Evolutionary conservation across 2,797 vertebrate genomes (phyloP).

Genomic region (Pseudomugil tenellus): DNA sequence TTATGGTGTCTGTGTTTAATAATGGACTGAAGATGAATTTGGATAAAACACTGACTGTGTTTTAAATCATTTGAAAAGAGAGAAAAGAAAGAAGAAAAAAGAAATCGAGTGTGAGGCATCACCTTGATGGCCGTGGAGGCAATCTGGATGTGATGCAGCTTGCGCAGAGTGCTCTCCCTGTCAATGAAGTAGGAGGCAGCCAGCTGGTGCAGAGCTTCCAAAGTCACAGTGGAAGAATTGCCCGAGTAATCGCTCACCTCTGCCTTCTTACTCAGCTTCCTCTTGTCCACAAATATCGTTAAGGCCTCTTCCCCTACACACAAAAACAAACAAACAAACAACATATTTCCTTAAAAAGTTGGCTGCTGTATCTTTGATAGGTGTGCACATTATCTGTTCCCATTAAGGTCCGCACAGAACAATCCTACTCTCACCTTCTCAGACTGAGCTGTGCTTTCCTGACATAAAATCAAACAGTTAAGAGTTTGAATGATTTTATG

Average conservation of each 20-base stretch:
- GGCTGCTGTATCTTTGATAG: not conserved
- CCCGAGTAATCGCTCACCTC: conserved; percentile 86
- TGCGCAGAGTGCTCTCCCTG: conserved; percentile 92
- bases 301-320: conserved; percentile 94
- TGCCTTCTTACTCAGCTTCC: conserved; percentile 91
- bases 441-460: not conserved
- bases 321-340: conserved; percentile 17
- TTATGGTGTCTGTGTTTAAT: conserved; percentile 7
- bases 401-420: not conserved
- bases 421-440: not conserved
- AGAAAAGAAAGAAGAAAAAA: not conserved
- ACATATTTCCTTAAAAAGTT: not conserved
- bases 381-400: not conserved
- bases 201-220: conserved; percentile 94
- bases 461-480: not conserved
- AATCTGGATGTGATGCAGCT: conserved; percentile 96
- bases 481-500: not conserved
- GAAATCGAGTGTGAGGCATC: not conserved
- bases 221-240: conserved; percentile 88
- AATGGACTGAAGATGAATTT: not conserved
- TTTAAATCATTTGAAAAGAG: not conserved
- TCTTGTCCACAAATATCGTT: conserved; percentile 97
- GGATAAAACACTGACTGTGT: not conserved
- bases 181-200: conserved; percentile 98
- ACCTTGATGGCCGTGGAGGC: conserved; percentile 98